Conservation (phyloP, 1,140 invertebrate genomes). For the Pectinophora gossypiella region DNA sequence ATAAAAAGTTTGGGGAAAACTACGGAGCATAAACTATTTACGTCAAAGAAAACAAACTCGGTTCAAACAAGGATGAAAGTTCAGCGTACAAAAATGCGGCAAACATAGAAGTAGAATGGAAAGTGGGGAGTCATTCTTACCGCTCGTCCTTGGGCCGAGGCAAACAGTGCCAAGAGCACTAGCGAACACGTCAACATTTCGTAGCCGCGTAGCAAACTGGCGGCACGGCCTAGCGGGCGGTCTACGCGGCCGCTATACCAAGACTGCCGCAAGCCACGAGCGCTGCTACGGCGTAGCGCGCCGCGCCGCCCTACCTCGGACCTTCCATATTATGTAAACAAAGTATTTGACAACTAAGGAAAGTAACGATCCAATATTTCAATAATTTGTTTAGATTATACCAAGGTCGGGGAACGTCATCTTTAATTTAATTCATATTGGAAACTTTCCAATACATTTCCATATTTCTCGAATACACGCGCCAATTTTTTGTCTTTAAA, state of each 20-base stretch:
- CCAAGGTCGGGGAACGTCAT: too few relatives aligned
- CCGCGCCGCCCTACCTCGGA: neutral
- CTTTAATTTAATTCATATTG: too few relatives aligned
- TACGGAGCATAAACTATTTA: too few relatives aligned
- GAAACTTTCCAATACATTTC: too few relatives aligned
- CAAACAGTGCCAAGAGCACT: constrained; percentile 54
- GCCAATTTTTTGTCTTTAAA: too few relatives aligned
- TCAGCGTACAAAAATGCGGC: neutral
- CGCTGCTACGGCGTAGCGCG: constrained; percentile 19
- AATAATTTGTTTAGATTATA: too few relatives aligned
- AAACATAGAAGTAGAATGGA: constrained; percentile 10
- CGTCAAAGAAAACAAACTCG: too few relatives aligned
- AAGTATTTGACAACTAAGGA: constrained; percentile 47
- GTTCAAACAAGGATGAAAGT: too few relatives aligned
- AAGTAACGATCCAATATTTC: neutral
- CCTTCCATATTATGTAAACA: constrained; percentile 57
- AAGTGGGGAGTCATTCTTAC: constrained; percentile 45
- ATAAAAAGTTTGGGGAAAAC: too few relatives aligned
- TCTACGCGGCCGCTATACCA: constrained; percentile 42
- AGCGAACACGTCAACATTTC: constrained; percentile 54
- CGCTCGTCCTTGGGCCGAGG: constrained; percentile 65
- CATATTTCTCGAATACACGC: too few relatives aligned
- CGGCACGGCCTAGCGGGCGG: constrained; percentile 31
- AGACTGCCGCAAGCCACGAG: constrained; percentile 61
- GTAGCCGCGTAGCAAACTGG: constrained; percentile 32